Base-by-base conservation (phyloP, 2,888 invertebrate genomes). In the Papilio elwesi region DNA sequence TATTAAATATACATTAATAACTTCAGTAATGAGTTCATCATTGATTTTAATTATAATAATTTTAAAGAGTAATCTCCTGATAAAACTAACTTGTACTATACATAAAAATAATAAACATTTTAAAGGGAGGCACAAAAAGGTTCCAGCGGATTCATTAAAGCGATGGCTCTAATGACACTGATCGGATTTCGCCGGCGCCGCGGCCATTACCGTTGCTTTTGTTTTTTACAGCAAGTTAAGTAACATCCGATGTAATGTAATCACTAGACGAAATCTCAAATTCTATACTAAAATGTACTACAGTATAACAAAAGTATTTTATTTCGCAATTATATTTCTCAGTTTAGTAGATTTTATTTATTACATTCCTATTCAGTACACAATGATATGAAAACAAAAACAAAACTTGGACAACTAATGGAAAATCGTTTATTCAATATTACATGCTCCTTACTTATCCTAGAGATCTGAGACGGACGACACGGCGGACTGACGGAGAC, bases 121-220 rank as follows among this genome's bases (percentile, higher is more conserved):
- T 67, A 38, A 67, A 10, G 15, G 15, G 10, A 66, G 13, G 52
- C 15, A 53, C 43, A 67, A 67, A 38, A 67, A 67, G 66, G 66
- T 67, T 13, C 38, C 43, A 67, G 53, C 66, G 66, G 15, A 67
- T 67, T 67, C 66, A 52, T 67, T 67, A 67, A 38, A 53, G 53
- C 16, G 38, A 53, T 67, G 43, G 66, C 38, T 43, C 66, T 67
- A 67, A 67, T 66, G 51, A 52, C 6, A 51, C 52, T 53, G 66
- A 67, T 53, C 66, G 66, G 66, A 53, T 67, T 53, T 67, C 66
- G 53, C n/a, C 66, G 66, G 10, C 53, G 66, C 66, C 66, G 5
- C 7, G 12, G 53, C 66, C 66, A 67, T 67, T 67, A 67, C 7
- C 43, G 59, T 43, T 62, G 59, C 43, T 62, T 62, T 62, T 43